A percentile compares a stretch with the other conserved stretches of the same genome.
Conservation (phyloP, 2,113 vertebrate genomes). For the Caranx melampygus region DNA sequence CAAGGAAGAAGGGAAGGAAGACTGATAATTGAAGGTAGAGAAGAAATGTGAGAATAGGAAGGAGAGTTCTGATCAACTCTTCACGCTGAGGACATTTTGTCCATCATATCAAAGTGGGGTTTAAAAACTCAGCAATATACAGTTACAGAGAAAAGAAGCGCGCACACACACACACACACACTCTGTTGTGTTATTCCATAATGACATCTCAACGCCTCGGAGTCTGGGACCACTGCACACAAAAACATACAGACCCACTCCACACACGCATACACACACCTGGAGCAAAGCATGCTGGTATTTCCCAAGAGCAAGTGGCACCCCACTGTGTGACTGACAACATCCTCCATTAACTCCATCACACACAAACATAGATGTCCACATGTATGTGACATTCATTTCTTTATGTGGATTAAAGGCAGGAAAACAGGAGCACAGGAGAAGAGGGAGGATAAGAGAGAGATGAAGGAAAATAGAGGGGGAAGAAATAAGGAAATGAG, state of each 20-base stretch:
- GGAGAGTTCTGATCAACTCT: slow-evolving; percentile 30
- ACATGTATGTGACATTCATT: not conserved
- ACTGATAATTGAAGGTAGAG: slow-evolving; percentile 18
- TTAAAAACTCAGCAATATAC: slow-evolving; percentile 55
- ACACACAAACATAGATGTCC: slow-evolving; percentile 32
- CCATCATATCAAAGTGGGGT: slow-evolving; percentile 61
- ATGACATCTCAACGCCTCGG: slow-evolving; percentile 51
- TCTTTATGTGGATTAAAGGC: slow-evolving; percentile 20
- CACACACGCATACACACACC: slow-evolving; percentile 41
- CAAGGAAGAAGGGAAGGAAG: not conserved
- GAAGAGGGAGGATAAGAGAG: not conserved
- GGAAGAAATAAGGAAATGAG: not conserved
- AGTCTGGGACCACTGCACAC: slow-evolving; percentile 16
- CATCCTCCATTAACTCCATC: slow-evolving; percentile 71
- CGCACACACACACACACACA: not conserved
- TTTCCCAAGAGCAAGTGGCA: slow-evolving; percentile 46
- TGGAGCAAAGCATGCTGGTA: slow-evolving; percentile 67
- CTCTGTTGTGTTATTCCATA: slow-evolving; percentile 19
- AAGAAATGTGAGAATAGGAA: not conserved
- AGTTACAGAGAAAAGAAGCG: slow-evolving; percentile 22
- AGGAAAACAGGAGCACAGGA: not conserved
- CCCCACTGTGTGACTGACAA: slow-evolving; percentile 62
- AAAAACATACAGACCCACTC: slow-evolving; percentile 26
- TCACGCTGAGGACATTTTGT: slow-evolving; percentile 55
- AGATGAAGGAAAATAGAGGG: not conserved